phyloP scores from a whole-genome alignment of 2,113 vertebrate species.

The Poecilia latipinna region DNA sequence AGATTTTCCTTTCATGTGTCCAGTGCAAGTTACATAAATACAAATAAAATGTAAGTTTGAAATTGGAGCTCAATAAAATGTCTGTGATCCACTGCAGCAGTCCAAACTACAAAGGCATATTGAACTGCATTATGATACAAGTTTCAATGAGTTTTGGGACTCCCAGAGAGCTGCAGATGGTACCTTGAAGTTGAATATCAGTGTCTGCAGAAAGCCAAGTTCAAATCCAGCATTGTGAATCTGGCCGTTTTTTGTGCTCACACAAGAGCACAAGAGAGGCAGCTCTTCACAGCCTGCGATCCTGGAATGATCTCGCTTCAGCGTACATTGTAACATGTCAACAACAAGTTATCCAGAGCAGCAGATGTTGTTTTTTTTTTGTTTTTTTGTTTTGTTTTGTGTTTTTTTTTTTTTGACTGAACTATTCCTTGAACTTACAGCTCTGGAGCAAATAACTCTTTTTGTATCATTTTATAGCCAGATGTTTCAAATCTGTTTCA shows the following conservation, averaged over 20 bases:
- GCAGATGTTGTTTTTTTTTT: conserved; percentile 56
- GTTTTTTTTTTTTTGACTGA: conserved; percentile 47
- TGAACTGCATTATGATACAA: background rate
- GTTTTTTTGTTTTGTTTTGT: conserved; percentile 41
- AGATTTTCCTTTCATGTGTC: background rate
- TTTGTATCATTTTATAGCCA: conserved; percentile 51
- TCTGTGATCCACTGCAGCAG: background rate
- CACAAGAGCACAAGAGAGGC: too few relatives aligned
- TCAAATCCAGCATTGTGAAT: conserved; percentile 16
- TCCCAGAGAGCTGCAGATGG: background rate
- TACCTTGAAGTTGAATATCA: conserved; percentile 13
- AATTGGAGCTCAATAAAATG: conserved; percentile 22
- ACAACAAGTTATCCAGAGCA: conserved; percentile 46
- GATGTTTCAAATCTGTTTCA: conserved; percentile 58
- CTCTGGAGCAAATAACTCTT: conserved; percentile 18
- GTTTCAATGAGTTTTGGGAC: background rate
- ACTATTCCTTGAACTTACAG: conserved; percentile 29
- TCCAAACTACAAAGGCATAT: conserved; percentile 26
- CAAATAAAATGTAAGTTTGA: conserved; percentile 9
- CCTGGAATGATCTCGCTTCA: conserved; percentile 48
- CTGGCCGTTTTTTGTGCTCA: conserved; percentile 21
- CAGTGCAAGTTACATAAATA: too few relatives aligned
- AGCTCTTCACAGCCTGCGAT: conserved; percentile 24
- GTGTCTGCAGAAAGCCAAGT: background rate
- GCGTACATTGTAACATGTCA: conserved; percentile 59